phyloP scores from a whole-genome alignment of 2,113 vertebrate species.

The Gnathonemus echidnorhynchus region DNA sequence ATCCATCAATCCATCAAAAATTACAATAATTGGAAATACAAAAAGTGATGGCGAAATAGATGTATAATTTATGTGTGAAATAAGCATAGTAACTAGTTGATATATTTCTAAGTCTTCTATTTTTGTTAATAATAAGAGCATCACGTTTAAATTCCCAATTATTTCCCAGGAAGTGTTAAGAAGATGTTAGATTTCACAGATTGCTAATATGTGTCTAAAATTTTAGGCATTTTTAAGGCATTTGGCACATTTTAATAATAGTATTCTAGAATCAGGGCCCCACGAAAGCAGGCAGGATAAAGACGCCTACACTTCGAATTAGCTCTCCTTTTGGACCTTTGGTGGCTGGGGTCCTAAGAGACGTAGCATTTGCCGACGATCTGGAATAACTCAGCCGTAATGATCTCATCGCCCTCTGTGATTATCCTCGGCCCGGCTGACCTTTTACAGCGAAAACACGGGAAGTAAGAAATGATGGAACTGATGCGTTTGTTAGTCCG shows the following conservation, averaged over 20 bases:
- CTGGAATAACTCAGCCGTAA: constrained; percentile 9
- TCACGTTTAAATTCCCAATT: neutral
- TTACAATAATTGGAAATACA: neutral
- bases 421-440: neutral
- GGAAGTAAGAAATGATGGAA: neutral
- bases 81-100: neutral
- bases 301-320: neutral
- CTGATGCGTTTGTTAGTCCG: neutral
- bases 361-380: constrained; percentile 1
- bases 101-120: neutral
- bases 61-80: neutral
- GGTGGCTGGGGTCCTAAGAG: neutral
- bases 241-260: neutral
- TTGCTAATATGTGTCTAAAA: neutral
- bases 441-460: neutral
- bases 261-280: neutral
- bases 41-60: neutral
- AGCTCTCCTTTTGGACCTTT: neutral
- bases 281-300: neutral
- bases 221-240: neutral
- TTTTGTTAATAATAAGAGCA: neutral
- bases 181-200: neutral
- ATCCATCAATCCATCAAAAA: no score
- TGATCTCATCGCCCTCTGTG: constrained; percentile 6
- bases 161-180: neutral